Evolutionary conservation across 2,888 invertebrate species (phyloP), one percentile per base, ranked within the genome.

Genomic region (Mythimna lalbum): DNA sequence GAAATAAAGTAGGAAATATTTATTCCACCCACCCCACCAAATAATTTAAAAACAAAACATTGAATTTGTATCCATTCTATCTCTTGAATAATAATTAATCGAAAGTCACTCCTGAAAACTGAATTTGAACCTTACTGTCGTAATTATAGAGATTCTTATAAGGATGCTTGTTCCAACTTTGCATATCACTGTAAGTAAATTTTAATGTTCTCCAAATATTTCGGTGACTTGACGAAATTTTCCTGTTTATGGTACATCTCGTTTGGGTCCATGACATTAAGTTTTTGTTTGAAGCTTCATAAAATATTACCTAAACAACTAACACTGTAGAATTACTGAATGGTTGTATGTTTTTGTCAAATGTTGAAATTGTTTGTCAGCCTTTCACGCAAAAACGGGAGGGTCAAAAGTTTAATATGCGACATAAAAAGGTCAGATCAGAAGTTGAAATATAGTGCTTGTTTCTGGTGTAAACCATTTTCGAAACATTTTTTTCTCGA

Each of bases 151-250:
- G 69, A 59, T 21, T 59, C 72, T 43, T 73, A 36, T 71, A 57
- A 71, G 59, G 5, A 68, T 73, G 61, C 52, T 69, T 63, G 76
- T 85, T 4, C 80, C 74, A 82, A 86, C 81, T 85, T 81, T 76
- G 78, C 83, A 82, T 76, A 81, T 86, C 82, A 85, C 83, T 86
- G 84, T 87, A 79, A 83, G 86, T 86, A 85, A 84, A 84, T 86
- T 88, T 82, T 88, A 88, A 88, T 86, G 86, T 84, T 85, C 75
- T 82, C 81, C 79, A 85, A 88, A 87, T 87, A 87, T 83, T 82
- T 83, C 72, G 49, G 67, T 89, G 88, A 89, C 87, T 86, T 66
- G 81, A 73, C 72, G 47, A 80, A 86, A 82, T 78, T 82, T 73
- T 52, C 57, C 70, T 73, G 63, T 74, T 76, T 76, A 76, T 53